Evolutionary conservation across 2,113 vertebrate genomes (phyloP).

Genomic region (Odontophorus gujanensis): DNA sequence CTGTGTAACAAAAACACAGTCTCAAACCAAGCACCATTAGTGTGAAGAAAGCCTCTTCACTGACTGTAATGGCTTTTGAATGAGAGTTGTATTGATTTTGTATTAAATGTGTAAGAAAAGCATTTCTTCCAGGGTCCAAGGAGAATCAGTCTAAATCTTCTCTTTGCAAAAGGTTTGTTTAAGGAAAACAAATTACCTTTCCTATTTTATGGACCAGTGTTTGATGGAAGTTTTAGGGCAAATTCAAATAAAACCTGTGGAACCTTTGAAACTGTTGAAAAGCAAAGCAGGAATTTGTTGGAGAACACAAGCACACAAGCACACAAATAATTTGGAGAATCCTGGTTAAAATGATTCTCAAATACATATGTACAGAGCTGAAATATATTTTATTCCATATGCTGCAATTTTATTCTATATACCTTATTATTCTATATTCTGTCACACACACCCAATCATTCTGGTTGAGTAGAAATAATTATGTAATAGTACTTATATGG

Average conservation of each 20-base stretch:
- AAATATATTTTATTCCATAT: neutral
- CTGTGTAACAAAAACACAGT: neutral
- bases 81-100: conserved; percentile 51
- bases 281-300: neutral
- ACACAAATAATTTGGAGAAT: neutral
- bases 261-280: neutral
- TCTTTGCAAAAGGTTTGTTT: neutral
- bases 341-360: neutral
- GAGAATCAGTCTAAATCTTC: neutral
- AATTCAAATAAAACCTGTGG: neutral
- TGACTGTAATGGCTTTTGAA: conserved; percentile 23
- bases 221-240: neutral
- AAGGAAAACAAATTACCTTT: neutral
- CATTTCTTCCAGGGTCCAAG: neutral
- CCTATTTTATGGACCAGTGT: neutral
- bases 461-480: neutral
- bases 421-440: neutral
- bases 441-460: neutral
- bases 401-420: neutral
- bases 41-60: neutral
- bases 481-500: neutral
- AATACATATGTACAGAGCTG: neutral
- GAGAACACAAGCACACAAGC: rapidly evolving
- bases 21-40: neutral
- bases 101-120: neutral